These are phyloP conservation scores for Acanthochromis polyacanthus DNA, from an alignment of 2,113 vertebrate species.

Conservation along the genomic window DNA sequence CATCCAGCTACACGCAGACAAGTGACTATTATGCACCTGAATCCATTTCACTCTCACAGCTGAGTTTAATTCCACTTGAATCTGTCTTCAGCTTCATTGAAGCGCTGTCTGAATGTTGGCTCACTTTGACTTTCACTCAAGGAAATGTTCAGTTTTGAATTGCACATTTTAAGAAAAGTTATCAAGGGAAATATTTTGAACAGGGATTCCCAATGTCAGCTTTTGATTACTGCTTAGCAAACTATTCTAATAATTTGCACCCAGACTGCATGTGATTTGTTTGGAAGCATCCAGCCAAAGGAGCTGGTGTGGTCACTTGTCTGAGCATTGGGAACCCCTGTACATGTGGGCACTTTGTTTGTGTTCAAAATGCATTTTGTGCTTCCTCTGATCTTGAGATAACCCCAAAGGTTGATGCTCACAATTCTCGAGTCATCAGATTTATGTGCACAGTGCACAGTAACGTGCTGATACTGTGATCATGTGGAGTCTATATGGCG, in stretches of 20 bases:
- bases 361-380: slow-evolving; percentile 59
- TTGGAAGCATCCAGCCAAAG: neutral
- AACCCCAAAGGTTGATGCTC: neutral
- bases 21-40: neutral
- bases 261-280: slow-evolving; percentile 27
- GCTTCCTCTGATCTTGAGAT: slow-evolving; percentile 41
- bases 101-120: slow-evolving; percentile 56
- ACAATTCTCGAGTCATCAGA: accelerated
- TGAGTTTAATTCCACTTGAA: neutral
- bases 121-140: slow-evolving; percentile 49
- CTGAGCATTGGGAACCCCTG: slow-evolving; percentile 56
- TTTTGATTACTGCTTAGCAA: neutral
- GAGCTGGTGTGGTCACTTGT: neutral
- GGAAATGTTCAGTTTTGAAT: slow-evolving; percentile 36
- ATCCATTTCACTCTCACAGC: neutral
- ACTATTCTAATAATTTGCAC: neutral
- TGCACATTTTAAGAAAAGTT: slow-evolving; percentile 19
- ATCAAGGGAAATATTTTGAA: neutral
- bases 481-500: neutral
- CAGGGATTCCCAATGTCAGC: slow-evolving; percentile 54
- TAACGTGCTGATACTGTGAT: neutral
- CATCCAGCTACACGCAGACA: neutral
- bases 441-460: neutral
- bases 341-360: slow-evolving; percentile 40
- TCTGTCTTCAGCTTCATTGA: neutral